Base-by-base conservation (phyloP, 2,888 invertebrate genomes). In the Acanthosoma haemorrhoidale region DNA sequence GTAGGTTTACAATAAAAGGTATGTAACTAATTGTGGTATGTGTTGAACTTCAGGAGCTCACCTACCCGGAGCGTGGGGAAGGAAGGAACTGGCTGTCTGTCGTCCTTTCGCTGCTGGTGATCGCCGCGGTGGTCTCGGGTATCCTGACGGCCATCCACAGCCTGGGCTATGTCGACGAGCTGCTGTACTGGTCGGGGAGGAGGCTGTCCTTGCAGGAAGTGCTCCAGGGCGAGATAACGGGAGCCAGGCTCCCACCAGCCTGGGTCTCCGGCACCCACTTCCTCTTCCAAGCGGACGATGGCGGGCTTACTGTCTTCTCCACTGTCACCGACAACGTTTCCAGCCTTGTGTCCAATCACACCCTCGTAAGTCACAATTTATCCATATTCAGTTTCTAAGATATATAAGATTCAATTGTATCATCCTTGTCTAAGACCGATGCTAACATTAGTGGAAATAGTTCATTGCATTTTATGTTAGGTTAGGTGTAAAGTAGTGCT, bases 1-100 rank as follows among this genome's bases (percentile, higher is more conserved):
- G n/a, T n/a, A n/a, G n/a, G n/a, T n/a, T n/a, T n/a, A n/a, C n/a
- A n/a, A n/a, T n/a, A n/a, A n/a, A n/a, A n/a, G n/a, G n/a, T n/a
- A n/a, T n/a, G n/a, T n/a, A n/a, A n/a, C n/a, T n/a, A n/a, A n/a
- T n/a, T n/a, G n/a, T n/a, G n/a, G n/a, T n/a, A n/a, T n/a, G n/a
- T 43, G 13, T 39, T 18, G 11, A 3, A 75, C 80, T 83, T 63
- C 83, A 90, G 90, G 90, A 91, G 81, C 86, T 92, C 80, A 83
- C 85, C 77, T 88, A 91, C 80, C 84, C 86, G 75, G 76, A 74
- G 21, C 88, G 86, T 76, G 84, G 83, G 73, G 91, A 91, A 81
- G 91, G 92, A 74, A 90, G 92, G 84, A 92, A 92, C 81, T 92
- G 92, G 92, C 87, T 89, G 81, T 92, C 92, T 80, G 91, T 92